These are phyloP conservation scores for Anoncus sp. DNA, from an alignment of 2,888 invertebrate species.

Conservation along the genomic window DNA sequence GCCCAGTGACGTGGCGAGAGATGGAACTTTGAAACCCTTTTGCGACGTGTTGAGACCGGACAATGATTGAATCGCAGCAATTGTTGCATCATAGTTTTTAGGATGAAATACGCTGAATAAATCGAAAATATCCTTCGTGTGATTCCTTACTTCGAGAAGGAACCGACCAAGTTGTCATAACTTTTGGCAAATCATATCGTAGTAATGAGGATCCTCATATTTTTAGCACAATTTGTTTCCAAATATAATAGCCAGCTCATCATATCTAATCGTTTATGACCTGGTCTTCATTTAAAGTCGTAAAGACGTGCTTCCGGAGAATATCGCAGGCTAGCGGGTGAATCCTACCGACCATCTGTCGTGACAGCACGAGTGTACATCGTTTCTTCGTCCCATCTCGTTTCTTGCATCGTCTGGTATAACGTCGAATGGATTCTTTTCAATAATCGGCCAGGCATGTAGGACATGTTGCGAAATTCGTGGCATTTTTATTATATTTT, in stretches of 20 bases:
- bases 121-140: conserved; percentile 33
- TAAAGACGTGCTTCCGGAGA: conserved; percentile 42
- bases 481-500: conserved; percentile 8
- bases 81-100: conserved; percentile 41
- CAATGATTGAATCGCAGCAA: conserved; percentile 41
- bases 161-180: conserved; percentile 48
- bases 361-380: neutral
- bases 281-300: conserved; percentile 45
- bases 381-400: neutral
- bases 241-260: conserved; percentile 39
- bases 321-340: conserved; percentile 23
- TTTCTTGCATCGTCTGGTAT: conserved; percentile 25
- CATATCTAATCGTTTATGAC: conserved; percentile 44
- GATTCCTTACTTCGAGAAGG: conserved; percentile 25
- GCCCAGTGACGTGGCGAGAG: conserved; percentile 51
- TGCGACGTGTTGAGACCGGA: conserved; percentile 39
- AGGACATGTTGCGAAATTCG: conserved; percentile 35
- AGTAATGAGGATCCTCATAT: conserved; percentile 40
- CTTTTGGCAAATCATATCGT: conserved; percentile 44
- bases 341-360: conserved; percentile 29
- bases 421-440: conserved; percentile 30
- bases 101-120: conserved; percentile 51
- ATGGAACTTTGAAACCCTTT: conserved; percentile 40
- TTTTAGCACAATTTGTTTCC: conserved; percentile 55
- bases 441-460: conserved; percentile 28